These are phyloP conservation scores for Atrichornis clamosus DNA, from an alignment of 2,113 vertebrate species.

Conservation along the genomic window DNA sequence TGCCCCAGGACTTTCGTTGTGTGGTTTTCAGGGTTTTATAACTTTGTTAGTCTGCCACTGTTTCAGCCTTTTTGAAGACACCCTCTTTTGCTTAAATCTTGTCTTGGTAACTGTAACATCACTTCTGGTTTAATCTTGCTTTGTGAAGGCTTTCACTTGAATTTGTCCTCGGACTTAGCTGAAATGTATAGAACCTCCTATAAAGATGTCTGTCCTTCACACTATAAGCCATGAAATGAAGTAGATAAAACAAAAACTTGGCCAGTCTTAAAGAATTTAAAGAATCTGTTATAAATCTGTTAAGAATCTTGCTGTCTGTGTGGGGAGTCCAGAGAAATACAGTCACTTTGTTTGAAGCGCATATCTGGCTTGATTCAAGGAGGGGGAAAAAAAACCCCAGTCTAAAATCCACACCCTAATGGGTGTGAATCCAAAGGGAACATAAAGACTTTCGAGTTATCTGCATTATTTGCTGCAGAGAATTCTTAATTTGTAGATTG, in stretches of 20 bases:
- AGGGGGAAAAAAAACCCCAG: accelerated
- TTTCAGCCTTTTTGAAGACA: neutral
- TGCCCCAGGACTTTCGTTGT: neutral
- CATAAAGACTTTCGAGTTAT: neutral
- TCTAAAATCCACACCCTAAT: neutral
- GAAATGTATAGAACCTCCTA: neutral
- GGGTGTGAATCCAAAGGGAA: neutral
- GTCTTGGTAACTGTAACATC: neutral
- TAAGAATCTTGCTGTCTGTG: neutral
- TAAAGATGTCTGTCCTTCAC: neutral
- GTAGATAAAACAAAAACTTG: neutral
- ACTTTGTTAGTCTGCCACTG: neutral
- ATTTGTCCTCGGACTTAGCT: neutral
- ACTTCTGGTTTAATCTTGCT: neutral
- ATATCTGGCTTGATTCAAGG: neutral
- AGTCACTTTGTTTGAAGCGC: neutral
- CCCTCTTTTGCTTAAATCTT: neutral
- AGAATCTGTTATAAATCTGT: neutral
- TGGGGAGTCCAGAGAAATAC: neutral
- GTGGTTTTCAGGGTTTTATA: neutral
- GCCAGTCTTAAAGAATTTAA: neutral
- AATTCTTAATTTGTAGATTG: neutral
- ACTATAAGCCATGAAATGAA: neutral
- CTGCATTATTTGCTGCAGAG: neutral
- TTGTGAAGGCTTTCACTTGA: neutral